Evolutionary conservation across 2,888 invertebrate genomes (phyloP), one percentile per base, ranked within the genome.

Genomic region (Ochlodes sylvanus): DNA sequence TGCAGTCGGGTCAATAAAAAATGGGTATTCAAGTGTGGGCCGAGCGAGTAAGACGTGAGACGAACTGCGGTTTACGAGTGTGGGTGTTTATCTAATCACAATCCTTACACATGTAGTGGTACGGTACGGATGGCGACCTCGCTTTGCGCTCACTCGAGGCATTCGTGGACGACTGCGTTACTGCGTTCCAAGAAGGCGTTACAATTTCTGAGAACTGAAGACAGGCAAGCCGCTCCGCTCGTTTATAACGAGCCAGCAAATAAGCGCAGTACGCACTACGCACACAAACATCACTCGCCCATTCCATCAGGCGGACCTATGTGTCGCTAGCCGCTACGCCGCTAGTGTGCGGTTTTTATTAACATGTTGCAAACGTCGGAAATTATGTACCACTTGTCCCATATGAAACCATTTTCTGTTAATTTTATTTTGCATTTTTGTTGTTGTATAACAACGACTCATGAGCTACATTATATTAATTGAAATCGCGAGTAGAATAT

Each of bases 161-260:
- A 82, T 78, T 80, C 73, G 87, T 85, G 86, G 86, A 86, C 86
- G 86, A 82, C 83, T 85, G 85, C 84, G 86, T 88, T 85, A 83
- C 86, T 88, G 83, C 86, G 86, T 93, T 92, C 94, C 83, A 83
- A 92, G 93, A 94, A 94, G 92, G 92, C 92, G 90, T 92, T 91
- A 92, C 89, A 90, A 88, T 90, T 94, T 94, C 92, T 85, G 82
- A 92, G 91, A 93, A 93, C 81, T 83, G 85, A 87, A 87, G 91
- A 91, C 92, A 91, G 88, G 86, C 87, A 83, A 90, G 83, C 86
- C 84, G 85, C 85, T 86, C 83, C 77, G 81, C 81, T 86, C 84
- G 83, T 85, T 85, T 84, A 80, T 85, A 87, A 85, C 84, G 84
- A 84, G 79, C 83, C 79, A 86, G 87, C 86, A 89, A 89, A 89